Percentiles rank a stretch among this genome's conserved stretches.
phyloP scores from a whole-genome alignment of 2,113 vertebrate species.

The Natator depressus region DNA sequence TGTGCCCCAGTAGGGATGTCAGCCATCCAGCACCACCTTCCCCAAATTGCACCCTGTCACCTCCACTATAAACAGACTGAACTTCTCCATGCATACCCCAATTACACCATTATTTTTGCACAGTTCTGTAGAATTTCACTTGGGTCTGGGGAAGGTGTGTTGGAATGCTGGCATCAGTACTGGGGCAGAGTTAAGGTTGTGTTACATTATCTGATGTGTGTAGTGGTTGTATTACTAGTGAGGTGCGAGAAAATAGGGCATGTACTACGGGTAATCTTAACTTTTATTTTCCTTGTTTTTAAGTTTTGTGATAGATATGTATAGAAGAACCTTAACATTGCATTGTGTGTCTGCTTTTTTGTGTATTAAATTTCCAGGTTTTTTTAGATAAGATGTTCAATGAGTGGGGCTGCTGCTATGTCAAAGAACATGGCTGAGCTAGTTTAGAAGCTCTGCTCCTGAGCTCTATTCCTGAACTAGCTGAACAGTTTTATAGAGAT shows the following conservation, averaged over 20 bases:
- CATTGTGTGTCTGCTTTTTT: neutral
- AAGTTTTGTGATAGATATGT: neutral
- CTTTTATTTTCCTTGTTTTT: neutral
- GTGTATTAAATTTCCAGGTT: accelerated
- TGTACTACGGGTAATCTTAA: accelerated
- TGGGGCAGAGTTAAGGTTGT: neutral
- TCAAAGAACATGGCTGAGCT: neutral
- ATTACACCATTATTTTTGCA: no score
- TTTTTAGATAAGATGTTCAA: neutral
- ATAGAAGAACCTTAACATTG: neutral
- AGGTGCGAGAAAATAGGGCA: neutral
- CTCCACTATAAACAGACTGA: neutral
- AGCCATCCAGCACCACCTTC: neutral
- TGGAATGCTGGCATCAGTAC: neutral
- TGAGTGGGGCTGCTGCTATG: accelerated
- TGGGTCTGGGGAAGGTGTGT: neutral
- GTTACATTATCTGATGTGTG: accelerated
- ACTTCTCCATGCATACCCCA: neutral
- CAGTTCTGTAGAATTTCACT: neutral
- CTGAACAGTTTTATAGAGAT: neutral
- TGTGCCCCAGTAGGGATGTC: neutral
- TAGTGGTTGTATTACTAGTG: accelerated
- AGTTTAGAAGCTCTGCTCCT: no score
- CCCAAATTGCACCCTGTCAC: neutral
- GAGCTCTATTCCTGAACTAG: no score